A percentile compares a stretch with the other conserved stretches of the same genome.
Conservation (phyloP, 2,113 vertebrate species). For the Rutilus rutilus region DNA sequence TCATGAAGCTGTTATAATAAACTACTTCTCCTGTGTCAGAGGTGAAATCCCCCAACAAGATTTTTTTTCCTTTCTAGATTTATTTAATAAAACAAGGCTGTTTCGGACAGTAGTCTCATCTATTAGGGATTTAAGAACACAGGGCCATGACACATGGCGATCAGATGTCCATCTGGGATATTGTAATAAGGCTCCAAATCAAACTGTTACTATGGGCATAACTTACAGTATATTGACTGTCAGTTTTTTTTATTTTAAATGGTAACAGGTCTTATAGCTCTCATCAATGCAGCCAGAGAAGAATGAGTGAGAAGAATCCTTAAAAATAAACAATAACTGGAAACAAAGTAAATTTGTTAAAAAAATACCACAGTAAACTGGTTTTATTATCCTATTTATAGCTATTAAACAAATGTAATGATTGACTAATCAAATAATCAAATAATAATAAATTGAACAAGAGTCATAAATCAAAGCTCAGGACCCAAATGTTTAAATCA, state of each 20-base stretch:
- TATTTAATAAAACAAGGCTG: conserved; percentile 14
- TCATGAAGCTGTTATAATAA: conserved; percentile 41
- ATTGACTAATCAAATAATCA: neutral
- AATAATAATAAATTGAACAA: neutral
- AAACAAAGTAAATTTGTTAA: neutral
- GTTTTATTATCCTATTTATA: neutral
- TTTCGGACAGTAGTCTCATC: neutral
- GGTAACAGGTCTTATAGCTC: neutral
- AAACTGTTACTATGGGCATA: neutral
- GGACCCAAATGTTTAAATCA: neutral
- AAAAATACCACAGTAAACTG: neutral
- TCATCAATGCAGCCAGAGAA: neutral
- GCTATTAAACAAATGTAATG: neutral
- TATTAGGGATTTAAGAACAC: conserved; percentile 1
- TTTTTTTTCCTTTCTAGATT: conserved; percentile 27
- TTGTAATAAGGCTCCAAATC: neutral
- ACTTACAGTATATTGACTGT: neutral
- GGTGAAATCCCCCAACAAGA: conserved; percentile 4
- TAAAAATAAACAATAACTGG: neutral
- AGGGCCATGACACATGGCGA: neutral
- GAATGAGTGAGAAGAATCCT: neutral
- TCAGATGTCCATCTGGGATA: conserved; percentile 31
- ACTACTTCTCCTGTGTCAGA: conserved; percentile 23
- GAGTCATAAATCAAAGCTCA: neutral
- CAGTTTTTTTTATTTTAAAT: neutral